Evolutionary conservation across 2,113 vertebrate species (phyloP), one percentile per base, ranked within the genome.

Genomic region (Sceloporus tristichus): DNA sequence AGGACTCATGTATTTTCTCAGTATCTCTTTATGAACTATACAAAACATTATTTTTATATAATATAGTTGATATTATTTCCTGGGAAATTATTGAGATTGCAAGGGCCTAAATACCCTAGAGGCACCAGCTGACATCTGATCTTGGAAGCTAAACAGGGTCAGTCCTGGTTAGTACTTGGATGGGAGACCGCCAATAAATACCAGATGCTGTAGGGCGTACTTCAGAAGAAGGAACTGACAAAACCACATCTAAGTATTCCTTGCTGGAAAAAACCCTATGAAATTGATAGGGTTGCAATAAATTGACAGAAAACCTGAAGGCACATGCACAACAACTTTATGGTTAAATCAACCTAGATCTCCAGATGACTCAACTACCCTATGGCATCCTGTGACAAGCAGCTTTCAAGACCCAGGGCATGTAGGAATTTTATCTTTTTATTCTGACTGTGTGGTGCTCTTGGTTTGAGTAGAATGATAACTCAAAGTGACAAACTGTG

Each of bases 401-500:
- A 92, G 85, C 89, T 93, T 90, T 81, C 90, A 74, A 88, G 77
- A 87, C 89, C 90, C 85, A 94, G 70, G 89, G 92, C 91, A 90
- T 84, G 89, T 90, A 91, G 81, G 86, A 90, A 91, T 92, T 92
- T 86, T 65, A 87, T 83, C 91, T 94, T 91, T 88, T 92, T 91
- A 75, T 89, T 91, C 88, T 90, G 91, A 93, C 84, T 90, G 91
- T 91, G 87, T 90, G 91, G 91, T 89, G 81, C 89, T 62, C 86
- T 90, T 62, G 70, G 92, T 92, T 88, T 85, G 91, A 92, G 90
- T 92, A 91, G 91, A 90, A 70, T 42, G 90, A 76, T 79, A 79
- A 88, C 78, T 79, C 42, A 94, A 94, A 93, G 92, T 93, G 94
- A 95, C 94, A 96, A 95, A 95, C 90, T 93, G 94, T 94, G 92